Conservation (phyloP, 2,113 vertebrate genomes). For the Trematomus loennbergii region DNA sequence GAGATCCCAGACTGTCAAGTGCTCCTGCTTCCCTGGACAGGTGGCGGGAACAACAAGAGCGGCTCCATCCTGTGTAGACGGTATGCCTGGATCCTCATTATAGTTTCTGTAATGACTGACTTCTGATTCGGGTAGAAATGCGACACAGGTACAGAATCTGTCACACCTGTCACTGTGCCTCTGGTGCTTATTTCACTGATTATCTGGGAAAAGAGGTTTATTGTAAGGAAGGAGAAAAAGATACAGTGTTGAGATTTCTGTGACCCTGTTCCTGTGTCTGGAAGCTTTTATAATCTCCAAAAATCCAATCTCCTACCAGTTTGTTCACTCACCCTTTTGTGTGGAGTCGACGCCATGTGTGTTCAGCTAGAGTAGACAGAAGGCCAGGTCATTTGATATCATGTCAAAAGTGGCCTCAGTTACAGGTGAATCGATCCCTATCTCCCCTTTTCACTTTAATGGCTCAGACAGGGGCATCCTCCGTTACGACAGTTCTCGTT, state of each 20-base stretch:
- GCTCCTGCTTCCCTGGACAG: constrained; percentile 96
- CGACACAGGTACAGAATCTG: not conserved
- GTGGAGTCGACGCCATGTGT: constrained; percentile 22
- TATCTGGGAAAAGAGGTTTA: constrained; percentile 22
- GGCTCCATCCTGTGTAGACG: constrained; percentile 96
- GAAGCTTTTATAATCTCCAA: constrained; percentile 23
- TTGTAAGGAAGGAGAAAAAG: constrained; percentile 18
- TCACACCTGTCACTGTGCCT: constrained; percentile 53
- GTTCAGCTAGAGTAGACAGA: constrained; percentile 46
- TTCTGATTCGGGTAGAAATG: constrained; percentile 43
- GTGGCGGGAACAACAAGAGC: constrained; percentile 96
- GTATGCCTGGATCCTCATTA: constrained; percentile 80
- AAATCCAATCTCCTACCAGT: constrained; percentile 33
- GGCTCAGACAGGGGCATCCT: constrained; percentile 63
- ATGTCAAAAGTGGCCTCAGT: constrained; percentile 77
- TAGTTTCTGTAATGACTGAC: constrained; percentile 33
- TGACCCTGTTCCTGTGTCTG: constrained; percentile 12
- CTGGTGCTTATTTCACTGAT: constrained; percentile 24
- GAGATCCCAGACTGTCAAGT: constrained; percentile 97
- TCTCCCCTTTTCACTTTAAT: constrained; percentile 71
- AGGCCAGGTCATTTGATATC: constrained; percentile 80
- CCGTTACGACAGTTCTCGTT: constrained; percentile 63
- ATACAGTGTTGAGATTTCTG: constrained; percentile 9
- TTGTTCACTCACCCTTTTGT: constrained; percentile 30
- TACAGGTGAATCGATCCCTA: constrained; percentile 80